Percentiles rank a stretch among this genome's conserved stretches.
Evolutionary conservation across 2,113 vertebrate genomes (phyloP).

Genomic region (Hoplias malabaricus): DNA sequence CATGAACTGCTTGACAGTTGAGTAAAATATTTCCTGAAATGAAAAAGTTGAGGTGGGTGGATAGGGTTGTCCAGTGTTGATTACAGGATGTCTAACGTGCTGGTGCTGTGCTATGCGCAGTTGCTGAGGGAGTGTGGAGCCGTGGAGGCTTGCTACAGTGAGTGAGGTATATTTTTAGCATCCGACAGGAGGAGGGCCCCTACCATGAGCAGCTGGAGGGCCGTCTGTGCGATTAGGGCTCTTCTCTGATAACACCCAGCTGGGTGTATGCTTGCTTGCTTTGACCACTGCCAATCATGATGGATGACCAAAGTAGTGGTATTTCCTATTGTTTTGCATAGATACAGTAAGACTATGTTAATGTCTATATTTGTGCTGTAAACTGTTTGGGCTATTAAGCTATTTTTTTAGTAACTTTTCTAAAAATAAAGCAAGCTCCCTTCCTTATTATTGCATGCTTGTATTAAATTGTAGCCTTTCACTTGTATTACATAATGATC

Average conservation of each 20-base stretch:
- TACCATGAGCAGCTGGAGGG: constrained; percentile 71
- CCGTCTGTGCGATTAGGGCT: constrained; percentile 68
- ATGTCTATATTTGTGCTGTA: background rate
- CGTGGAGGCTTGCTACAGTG: constrained; percentile 8
- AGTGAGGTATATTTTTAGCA: constrained; percentile 71
- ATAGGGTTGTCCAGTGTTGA: background rate
- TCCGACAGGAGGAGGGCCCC: constrained; percentile 65
- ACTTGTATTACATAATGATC: background rate
- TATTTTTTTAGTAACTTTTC: no score
- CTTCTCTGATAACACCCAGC: constrained; percentile 61
- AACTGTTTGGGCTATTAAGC: background rate
- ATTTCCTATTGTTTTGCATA: background rate
- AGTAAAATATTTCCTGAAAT: constrained; percentile 15
- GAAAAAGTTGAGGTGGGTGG: constrained; percentile 18
- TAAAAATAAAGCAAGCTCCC: background rate
- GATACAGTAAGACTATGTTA: background rate
- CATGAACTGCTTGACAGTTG: no score
- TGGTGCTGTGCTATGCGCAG: constrained; percentile 51
- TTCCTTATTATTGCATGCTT: background rate
- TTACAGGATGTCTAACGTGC: constrained; percentile 10
- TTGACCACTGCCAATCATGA: background rate
- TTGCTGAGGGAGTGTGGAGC: constrained; percentile 52
- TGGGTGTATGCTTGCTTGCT: constrained; percentile 62
- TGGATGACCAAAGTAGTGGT: constrained; percentile 4
- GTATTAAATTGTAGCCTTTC: background rate